Conservation (phyloP, 2,888 invertebrate genomes). For the Merodon equestris region DNA sequence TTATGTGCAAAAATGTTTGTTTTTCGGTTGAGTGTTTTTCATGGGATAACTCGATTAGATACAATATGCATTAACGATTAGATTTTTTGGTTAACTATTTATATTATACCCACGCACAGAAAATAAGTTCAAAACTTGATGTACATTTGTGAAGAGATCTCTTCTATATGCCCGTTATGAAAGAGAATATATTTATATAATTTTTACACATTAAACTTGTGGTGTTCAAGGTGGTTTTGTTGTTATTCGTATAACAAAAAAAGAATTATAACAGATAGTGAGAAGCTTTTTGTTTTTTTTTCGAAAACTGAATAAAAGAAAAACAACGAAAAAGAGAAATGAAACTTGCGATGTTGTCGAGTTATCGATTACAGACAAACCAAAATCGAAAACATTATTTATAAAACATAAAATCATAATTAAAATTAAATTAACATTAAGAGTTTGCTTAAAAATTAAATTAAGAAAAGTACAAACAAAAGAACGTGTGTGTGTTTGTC, state of each 20-base stretch:
- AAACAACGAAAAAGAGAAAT: slow-evolving; percentile 21
- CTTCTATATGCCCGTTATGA: slow-evolving; percentile 58
- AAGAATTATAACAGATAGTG: slow-evolving; percentile 14
- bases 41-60: slow-evolving; percentile 26
- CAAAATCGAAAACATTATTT: slow-evolving; percentile 27
- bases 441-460: slow-evolving; percentile 43
- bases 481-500: slow-evolving; percentile 51
- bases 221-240: no score
- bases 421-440: slow-evolving; percentile 61
- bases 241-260: slow-evolving; percentile 31
- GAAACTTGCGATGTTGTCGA: slow-evolving; percentile 27
- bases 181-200: slow-evolving; percentile 52
- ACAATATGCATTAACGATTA: slow-evolving; percentile 28
- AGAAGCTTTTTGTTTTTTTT: slow-evolving; percentile 42
- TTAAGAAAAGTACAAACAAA: slow-evolving; percentile 59
- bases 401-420: slow-evolving; percentile 56
- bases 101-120: slow-evolving; percentile 49
- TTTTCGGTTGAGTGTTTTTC: slow-evolving; percentile 35
- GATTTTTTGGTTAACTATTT: slow-evolving; percentile 5
- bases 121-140: slow-evolving; percentile 49
- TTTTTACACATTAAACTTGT: slow-evolving; percentile 44
- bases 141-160: slow-evolving; percentile 57
- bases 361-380: no score
- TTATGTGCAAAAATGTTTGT: slow-evolving; percentile 47
- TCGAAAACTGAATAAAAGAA: slow-evolving; percentile 44